Conservation (phyloP, 2,113 vertebrate genomes). For the Gyps fulvus region DNA sequence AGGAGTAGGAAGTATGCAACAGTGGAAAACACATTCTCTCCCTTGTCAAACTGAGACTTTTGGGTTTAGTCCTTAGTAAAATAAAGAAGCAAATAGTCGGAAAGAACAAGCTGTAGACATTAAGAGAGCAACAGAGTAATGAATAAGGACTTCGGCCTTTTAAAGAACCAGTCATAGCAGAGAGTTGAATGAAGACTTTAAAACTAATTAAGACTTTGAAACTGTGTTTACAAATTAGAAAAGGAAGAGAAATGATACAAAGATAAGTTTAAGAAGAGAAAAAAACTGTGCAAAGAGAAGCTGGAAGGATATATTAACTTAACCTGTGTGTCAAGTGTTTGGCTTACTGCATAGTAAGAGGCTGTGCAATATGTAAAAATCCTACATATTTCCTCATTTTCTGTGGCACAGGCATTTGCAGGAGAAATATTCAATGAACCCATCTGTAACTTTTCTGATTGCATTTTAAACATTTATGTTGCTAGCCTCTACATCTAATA, state of each 20-base stretch:
- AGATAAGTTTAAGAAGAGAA: background rate
- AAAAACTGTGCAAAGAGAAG: background rate
- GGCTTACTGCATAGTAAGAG: background rate
- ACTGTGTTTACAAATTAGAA: background rate
- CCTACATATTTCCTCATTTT: background rate
- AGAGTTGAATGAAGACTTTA: background rate
- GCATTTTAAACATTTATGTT: constrained; percentile 57
- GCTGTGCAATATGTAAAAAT: background rate
- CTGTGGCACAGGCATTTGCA: background rate
- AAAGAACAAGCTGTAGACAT: background rate
- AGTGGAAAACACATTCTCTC: background rate
- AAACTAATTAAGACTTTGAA: background rate
- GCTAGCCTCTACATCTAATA: constrained; percentile 28
- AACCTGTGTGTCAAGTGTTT: background rate
- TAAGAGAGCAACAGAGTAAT: background rate
- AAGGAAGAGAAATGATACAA: background rate
- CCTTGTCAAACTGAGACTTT: background rate
- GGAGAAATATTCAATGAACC: background rate
- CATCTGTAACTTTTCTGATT: constrained; percentile 38
- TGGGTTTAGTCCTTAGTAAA: background rate
- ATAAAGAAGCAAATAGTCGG: background rate
- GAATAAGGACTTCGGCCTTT: background rate
- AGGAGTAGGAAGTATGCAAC: background rate
- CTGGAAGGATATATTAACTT: background rate
- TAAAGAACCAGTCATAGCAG: background rate